Conservation (phyloP, 2,113 vertebrate species). For the Alosa alosa region DNA sequence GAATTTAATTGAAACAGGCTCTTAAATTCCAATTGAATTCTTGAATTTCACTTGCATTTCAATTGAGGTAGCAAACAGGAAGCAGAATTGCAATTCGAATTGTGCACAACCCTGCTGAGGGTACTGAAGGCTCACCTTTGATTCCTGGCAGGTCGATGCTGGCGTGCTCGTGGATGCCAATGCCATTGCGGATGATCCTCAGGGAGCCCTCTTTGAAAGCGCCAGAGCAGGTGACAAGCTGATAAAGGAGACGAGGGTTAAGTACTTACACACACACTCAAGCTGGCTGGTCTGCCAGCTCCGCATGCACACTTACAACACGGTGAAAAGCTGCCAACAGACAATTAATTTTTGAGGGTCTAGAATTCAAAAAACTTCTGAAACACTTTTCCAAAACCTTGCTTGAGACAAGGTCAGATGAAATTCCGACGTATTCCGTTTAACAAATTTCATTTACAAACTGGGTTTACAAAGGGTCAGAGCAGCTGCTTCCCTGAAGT, state of each 20-base stretch:
- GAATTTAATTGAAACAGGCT: too few species aligned
- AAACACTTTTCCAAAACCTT: neutral
- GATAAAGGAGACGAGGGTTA: conserved; percentile 39
- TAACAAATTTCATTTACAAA: neutral
- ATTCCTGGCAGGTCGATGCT: conserved; percentile 97
- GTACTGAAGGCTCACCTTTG: conserved; percentile 78
- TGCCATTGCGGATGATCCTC: conserved; percentile 95
- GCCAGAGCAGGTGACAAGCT: conserved; percentile 97
- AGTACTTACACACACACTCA: neutral
- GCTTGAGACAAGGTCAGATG: neutral
- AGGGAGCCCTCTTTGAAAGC: conserved; percentile 97
- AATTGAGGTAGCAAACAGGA: too few species aligned
- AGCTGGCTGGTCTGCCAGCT: neutral
- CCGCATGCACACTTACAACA: neutral
- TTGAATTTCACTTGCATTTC: too few species aligned
- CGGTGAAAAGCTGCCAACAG: neutral
- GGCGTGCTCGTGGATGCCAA: conserved; percentile 97
- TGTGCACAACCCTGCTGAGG: too few species aligned
- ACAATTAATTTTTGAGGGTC: neutral
- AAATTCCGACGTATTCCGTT: neutral
- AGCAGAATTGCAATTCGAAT: too few species aligned
- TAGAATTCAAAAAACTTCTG: neutral
- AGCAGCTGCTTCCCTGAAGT: neutral
- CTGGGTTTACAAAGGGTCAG: neutral
- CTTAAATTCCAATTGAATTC: too few species aligned